These are phyloP conservation scores for Synergus umbraculus DNA, from an alignment of 2,888 invertebrate genomes.

Conservation along the genomic window DNA sequence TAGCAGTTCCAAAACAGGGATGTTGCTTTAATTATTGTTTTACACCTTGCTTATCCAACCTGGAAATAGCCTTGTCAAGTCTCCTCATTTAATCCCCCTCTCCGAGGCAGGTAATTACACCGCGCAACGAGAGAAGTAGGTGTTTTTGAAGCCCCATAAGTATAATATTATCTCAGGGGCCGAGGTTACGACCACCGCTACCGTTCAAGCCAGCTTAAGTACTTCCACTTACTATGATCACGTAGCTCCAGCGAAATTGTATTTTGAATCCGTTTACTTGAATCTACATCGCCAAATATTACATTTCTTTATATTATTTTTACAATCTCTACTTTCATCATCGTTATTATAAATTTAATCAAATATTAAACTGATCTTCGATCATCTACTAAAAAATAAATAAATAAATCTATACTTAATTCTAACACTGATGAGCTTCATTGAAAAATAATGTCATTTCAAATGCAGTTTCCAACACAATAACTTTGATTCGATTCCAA, in stretches of 20 bases:
- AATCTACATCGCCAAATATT: background rate
- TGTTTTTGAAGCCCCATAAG: slow-evolving; percentile 46
- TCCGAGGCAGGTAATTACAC: slow-evolving; percentile 43
- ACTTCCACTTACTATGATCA: slow-evolving; percentile 44
- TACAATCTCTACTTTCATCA: background rate
- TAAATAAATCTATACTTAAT: slow-evolving; percentile 65
- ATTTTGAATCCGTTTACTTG: background rate
- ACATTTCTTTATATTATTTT: background rate
- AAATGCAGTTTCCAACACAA: background rate
- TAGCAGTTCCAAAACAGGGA: background rate
- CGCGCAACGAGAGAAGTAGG: slow-evolving; percentile 41
- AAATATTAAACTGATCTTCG: slow-evolving; percentile 70
- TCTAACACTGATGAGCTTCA: slow-evolving; percentile 37
- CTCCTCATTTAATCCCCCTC: slow-evolving; percentile 25
- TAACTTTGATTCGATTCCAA: too few relatives aligned
- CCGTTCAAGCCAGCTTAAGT: slow-evolving; percentile 16
- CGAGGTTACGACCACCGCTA: slow-evolving; percentile 37
- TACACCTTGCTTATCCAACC: slow-evolving; percentile 24
- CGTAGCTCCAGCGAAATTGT: slow-evolving; percentile 11
- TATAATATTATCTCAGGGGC: slow-evolving; percentile 46
- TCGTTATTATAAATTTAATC: slow-evolving; percentile 64
- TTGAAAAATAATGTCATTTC: background rate
- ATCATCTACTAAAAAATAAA: slow-evolving; percentile 55
- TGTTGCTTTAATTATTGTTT: slow-evolving; percentile 44
- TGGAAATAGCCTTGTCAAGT: slow-evolving; percentile 10